Percentiles rank a stretch among this genome's conserved stretches.
Evolutionary conservation across 2,113 vertebrate genomes (phyloP).

Genomic region (Psettodes erumei): DNA sequence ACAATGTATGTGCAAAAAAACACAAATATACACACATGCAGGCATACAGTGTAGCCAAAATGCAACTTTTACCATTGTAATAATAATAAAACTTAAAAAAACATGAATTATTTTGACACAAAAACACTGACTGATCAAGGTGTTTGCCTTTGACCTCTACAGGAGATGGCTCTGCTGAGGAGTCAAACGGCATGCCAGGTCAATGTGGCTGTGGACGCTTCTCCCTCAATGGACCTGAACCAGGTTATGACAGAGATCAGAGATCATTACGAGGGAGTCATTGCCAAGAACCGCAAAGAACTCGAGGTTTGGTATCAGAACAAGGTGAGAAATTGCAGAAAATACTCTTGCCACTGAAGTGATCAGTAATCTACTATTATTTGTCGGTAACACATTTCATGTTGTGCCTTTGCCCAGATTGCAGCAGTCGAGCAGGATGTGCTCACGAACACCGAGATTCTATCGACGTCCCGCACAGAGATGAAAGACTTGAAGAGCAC

Average conservation of each 20-base stretch:
- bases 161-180: conserved; percentile 71
- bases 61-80: background rate
- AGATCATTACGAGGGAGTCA: conserved; percentile 84
- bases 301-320: conserved; percentile 81
- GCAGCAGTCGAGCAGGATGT: conserved; percentile 84
- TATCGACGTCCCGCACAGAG: conserved; percentile 79
- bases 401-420: conserved; percentile 73
- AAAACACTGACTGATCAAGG: background rate
- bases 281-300: conserved; percentile 84
- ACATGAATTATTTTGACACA: background rate
- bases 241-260: conserved; percentile 81
- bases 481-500: conserved; percentile 82
- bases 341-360: background rate
- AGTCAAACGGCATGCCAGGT: conserved; percentile 71
- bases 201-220: conserved; percentile 81
- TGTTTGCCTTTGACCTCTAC: conserved; percentile 20
- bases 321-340: conserved; percentile 72
- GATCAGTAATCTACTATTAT: background rate
- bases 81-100: background rate
- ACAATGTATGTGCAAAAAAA: conserved; percentile 2
- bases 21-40: background rate
- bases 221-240: conserved; percentile 77
- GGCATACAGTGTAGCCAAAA: background rate
- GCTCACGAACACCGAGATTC: conserved; percentile 74
- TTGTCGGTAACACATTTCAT: background rate